Evolutionary conservation across 1,140 invertebrate genomes (phyloP).

Genomic region (Plectrocnemia conspersa): DNA sequence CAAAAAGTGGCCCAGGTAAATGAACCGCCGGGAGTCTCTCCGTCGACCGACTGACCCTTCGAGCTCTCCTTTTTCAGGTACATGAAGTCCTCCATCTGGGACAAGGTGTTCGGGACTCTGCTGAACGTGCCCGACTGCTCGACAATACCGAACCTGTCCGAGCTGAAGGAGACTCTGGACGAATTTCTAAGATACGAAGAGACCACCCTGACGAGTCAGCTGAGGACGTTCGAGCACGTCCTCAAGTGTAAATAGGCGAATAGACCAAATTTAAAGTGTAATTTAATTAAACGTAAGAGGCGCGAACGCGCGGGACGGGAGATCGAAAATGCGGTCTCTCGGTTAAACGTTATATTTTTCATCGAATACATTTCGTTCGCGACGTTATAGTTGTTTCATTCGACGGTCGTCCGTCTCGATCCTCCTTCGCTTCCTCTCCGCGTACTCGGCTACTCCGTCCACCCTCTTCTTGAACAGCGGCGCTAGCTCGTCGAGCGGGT

Average conservation of each 20-base stretch:
- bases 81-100: slow-evolving; percentile 60
- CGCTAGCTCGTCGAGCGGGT: background rate
- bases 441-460: background rate
- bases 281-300: background rate
- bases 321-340: too few species aligned
- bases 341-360: too few species aligned
- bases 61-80: slow-evolving; percentile 51
- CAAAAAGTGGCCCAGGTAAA: slow-evolving; percentile 63
- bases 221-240: slow-evolving; percentile 50
- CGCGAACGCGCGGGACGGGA: too few species aligned
- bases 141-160: slow-evolving; percentile 60
- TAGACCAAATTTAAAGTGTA: too few species aligned
- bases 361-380: too few species aligned
- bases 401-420: too few species aligned
- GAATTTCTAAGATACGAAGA: slow-evolving; percentile 50
- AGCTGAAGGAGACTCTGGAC: slow-evolving; percentile 58
- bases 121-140: slow-evolving; percentile 67
- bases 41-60: slow-evolving; percentile 24
- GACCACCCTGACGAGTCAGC: slow-evolving; percentile 41
- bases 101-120: slow-evolving; percentile 60
- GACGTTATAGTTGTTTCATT: too few species aligned
- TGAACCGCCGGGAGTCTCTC: too few species aligned
- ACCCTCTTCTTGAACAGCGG: background rate
- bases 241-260: slow-evolving; percentile 50
- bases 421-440: background rate